Evolutionary conservation across 2,888 invertebrate genomes (phyloP).

Genomic region (Metacarcinus magister): DNA sequence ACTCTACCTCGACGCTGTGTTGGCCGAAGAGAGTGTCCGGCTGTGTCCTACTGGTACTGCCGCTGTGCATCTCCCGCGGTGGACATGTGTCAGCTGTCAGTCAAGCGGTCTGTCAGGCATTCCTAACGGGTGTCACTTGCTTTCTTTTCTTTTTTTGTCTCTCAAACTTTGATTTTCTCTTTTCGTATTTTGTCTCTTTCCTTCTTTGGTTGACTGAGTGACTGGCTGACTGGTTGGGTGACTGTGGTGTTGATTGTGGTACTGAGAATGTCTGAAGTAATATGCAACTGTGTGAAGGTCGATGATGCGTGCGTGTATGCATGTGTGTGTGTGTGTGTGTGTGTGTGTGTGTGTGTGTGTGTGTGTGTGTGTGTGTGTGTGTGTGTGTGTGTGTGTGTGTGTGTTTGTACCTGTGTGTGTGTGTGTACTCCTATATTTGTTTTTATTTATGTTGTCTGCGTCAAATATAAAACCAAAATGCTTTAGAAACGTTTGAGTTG

Average conservation of each 20-base stretch:
- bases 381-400: not conserved
- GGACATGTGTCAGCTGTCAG: constrained; percentile 36
- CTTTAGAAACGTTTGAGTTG: not conserved
- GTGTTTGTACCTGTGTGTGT: not conserved
- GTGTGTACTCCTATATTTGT: not conserved
- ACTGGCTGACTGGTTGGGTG: not conserved
- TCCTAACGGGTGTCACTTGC: not conserved
- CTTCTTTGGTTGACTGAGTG: not conserved
- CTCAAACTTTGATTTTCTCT: not conserved
- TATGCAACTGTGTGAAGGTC: too few relatives aligned
- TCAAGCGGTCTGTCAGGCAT: not conserved
- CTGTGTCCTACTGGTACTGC: not conserved
- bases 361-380: constrained; percentile 11
- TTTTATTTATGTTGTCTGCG: not conserved
- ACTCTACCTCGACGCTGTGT: not conserved
- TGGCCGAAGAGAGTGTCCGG: not conserved
- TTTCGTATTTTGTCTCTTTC: not conserved
- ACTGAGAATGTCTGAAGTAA: not conserved
- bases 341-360: constrained; percentile 26
- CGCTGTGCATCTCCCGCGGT: not conserved
- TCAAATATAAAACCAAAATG: not conserved
- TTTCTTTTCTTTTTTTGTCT: not conserved
- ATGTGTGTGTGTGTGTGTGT: constrained; percentile 15
- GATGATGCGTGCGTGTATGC: not conserved
- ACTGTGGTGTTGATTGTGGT: not conserved